Evolutionary conservation across 2,113 vertebrate genomes (phyloP), one percentile per base, ranked within the genome.

Genomic region (Tupaia chinensis): DNA sequence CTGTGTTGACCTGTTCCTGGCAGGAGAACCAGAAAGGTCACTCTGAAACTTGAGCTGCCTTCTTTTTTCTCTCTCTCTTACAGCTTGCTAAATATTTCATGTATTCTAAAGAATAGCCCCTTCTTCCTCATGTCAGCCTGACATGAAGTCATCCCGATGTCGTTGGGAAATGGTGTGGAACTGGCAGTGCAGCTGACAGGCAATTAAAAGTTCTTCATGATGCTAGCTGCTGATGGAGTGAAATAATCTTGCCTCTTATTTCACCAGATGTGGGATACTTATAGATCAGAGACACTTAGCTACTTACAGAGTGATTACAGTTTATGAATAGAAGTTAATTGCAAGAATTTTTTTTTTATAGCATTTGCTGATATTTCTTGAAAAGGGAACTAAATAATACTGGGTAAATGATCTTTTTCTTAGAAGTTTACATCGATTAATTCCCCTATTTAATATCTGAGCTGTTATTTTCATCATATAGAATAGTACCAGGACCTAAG

Each of bases 41-140:
- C 54, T 32, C 17, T 4, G 61, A 34, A 22, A 22, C 16, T 7
- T 1, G 0, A 1, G 14, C 4, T 17, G 32, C 19, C 53, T 69
- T 54, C 70, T 20, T 3, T 10, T 14, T 14, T 14, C 8, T n/a
- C 19, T 53, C 13, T 27, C 0, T 54, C 53, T 13, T 44, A 8
- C 5, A 22, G 72, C 20, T 6, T 83, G 19, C 25, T 7, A 34
- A 22, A 14, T 72, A 2, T 65, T 54, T 69, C 13, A 20, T 25
- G 66, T 0, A 0, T 2, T 5, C n/a, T 3, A 11, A 4, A 6
- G 82, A 20, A 3, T 0, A 16, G 23, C 16, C 32, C 79, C 22
- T 88, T 70, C 66, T 54, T 4, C 17, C 17, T 66, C 9, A 5
- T 5, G 5, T 1, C 0, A 20, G 20, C 27, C 69, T 70, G 25